A percentile compares a stretch with the other conserved stretches of the same genome.
Evolutionary conservation across 1,140 invertebrate genomes (phyloP).

Genomic region (Delia radicum): DNA sequence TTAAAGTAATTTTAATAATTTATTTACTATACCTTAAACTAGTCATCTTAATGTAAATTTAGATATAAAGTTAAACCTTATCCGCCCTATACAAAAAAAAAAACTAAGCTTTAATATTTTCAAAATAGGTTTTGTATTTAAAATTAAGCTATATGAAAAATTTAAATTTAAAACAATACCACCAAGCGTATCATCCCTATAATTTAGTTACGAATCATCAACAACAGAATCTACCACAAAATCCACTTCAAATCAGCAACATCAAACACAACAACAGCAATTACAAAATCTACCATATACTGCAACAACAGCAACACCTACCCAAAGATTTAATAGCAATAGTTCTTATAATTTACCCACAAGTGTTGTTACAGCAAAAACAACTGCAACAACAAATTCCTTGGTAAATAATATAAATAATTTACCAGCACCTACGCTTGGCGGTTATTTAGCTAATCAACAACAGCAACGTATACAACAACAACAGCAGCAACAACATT

Average conservation of each 20-base stretch:
- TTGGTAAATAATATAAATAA: neutral
- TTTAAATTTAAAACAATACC: constrained; percentile 19
- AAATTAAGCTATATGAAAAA: constrained; percentile 26
- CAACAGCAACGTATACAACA: constrained; percentile 34
- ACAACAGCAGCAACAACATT: constrained; percentile 30
- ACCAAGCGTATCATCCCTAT: constrained; percentile 25
- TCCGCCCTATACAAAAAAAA: neutral
- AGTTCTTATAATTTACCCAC: constrained; percentile 25
- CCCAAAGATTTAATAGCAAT: constrained; percentile 5
- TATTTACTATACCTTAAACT: neutral
- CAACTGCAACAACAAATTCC: constrained; percentile 4
- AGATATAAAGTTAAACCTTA: neutral
- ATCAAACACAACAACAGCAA: constrained; percentile 17
- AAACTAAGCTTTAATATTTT: neutral
- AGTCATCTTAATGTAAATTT: constrained; percentile 6
- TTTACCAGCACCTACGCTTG: neutral
- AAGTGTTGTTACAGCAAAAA: constrained; percentile 16
- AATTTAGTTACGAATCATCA: constrained; percentile 26
- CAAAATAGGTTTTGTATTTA: constrained; percentile 5
- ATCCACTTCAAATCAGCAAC: constrained; percentile 34
- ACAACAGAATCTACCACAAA: constrained; percentile 31
- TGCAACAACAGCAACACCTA: constrained; percentile 16
- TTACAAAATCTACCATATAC: constrained; percentile 7
- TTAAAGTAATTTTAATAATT: neutral
- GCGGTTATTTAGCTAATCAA: constrained; percentile 25